Evolutionary conservation across 1,140 invertebrate genomes (phyloP), one percentile per base, ranked within the genome.

Genomic region (Papilio glaucus): DNA sequence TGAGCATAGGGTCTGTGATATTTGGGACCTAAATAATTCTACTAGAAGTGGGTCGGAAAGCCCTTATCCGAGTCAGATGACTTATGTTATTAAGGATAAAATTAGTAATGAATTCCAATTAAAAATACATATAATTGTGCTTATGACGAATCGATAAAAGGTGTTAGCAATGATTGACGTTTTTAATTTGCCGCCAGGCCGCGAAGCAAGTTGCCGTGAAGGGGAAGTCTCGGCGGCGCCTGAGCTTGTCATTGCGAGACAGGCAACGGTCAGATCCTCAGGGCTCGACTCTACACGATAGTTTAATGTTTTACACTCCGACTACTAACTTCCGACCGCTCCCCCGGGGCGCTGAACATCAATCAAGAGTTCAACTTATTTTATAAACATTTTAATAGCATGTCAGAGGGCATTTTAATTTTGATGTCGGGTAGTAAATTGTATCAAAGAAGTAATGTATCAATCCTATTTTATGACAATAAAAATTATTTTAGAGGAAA

Each of bases 91-190:
- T n/a, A n/a, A n/a, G n/a, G n/a, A n/a, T n/a, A n/a, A n/a, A n/a
- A n/a, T n/a, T 78, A 86, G 88, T 84, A 82, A 76, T 82, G 81
- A 75, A 83, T 80, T 85, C 81, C 82, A 89, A 88, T 88, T 90
- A 87, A 87, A 87, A 85, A 79, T 74, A 74, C 77, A 84, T 83
- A 86, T 87, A 88, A 89, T 84, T 75, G 82, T 73, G 73, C 71
- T 70, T 73, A 80, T 87, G 89, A 90, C 89, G 88, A 84, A 89
- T 88, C 83, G 83, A 84, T 87, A 84, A 85, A 85, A 86, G 84
- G 79, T 85, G 84, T 79, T 76, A 82, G 74, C 77, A 70, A 72
- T 92, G 90, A 92, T 89, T 88, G 87, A 90, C 88, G 85, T 84
- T 89, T 90, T 89, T 90, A 92, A 87, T 90, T 90, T 89, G 75